These are phyloP conservation scores for Cebidichthys violaceus DNA, from an alignment of 2,113 vertebrate species.

Conservation along the genomic window DNA sequence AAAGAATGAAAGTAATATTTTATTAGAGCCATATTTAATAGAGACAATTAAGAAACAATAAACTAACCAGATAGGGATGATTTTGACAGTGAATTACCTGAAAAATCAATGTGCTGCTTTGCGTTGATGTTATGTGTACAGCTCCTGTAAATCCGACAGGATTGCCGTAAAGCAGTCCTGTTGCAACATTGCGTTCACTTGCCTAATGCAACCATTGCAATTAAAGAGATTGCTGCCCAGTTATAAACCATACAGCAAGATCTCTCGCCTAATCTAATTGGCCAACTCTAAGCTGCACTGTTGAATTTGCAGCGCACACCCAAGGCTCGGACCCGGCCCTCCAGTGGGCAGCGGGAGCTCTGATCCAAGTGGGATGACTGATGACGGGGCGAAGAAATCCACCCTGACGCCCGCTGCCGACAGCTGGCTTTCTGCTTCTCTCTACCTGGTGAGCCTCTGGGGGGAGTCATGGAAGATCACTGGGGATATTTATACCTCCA, in stretches of 20 bases:
- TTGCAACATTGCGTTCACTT: background rate
- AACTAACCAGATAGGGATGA: background rate
- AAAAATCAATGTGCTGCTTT: background rate
- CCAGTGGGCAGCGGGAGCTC: conserved; percentile 14
- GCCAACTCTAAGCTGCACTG: conserved; percentile 5
- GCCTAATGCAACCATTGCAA: background rate
- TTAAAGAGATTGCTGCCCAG: background rate
- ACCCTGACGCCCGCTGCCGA: conserved; percentile 52
- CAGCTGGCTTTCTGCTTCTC: conserved; percentile 68
- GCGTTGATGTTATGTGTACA: too few species aligned
- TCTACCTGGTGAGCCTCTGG: conserved; percentile 72
- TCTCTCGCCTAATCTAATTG: background rate
- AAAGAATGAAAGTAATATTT: background rate
- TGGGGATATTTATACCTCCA: conserved; percentile 68
- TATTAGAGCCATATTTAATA: background rate
- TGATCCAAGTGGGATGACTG: conserved; percentile 60
- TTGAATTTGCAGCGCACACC: conserved; percentile 20
- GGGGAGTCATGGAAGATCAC: conserved; percentile 64
- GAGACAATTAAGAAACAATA: background rate
- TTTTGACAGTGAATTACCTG: background rate
- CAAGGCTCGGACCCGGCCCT: conserved; percentile 15
- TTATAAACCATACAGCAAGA: background rate
- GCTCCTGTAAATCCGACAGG: background rate
- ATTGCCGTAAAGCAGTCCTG: background rate
- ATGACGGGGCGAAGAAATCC: conserved; percentile 66